These are phyloP conservation scores for Todiramphus chloris DNA, from an alignment of 2,113 vertebrate species.

Conservation along the genomic window DNA sequence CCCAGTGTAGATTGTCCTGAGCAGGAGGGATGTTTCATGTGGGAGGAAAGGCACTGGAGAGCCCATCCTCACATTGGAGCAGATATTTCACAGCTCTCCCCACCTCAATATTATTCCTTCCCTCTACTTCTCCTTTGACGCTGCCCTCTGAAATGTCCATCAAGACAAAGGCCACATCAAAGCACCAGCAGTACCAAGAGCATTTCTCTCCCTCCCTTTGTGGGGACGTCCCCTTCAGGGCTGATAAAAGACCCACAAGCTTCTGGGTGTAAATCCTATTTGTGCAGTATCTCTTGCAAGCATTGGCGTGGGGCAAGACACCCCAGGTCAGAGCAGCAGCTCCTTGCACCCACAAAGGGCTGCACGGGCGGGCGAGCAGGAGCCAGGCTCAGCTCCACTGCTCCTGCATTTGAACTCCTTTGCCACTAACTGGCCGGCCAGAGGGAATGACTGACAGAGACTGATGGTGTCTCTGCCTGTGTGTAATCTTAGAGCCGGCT, in stretches of 20 bases:
- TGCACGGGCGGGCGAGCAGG: accelerated
- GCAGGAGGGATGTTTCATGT: not conserved
- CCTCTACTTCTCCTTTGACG: not conserved
- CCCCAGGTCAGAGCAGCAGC: not conserved
- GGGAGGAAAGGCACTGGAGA: not conserved
- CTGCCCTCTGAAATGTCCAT: not conserved
- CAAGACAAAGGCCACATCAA: not conserved
- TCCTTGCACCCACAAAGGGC: not conserved
- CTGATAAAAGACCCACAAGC: not conserved
- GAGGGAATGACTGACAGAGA: constrained; percentile 58
- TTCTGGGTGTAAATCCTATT: accelerated
- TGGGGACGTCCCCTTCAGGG: not conserved
- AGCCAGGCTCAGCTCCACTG: not conserved
- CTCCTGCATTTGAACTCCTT: not conserved
- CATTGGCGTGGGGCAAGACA: accelerated
- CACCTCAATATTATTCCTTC: not conserved
- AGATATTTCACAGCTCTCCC: not conserved
- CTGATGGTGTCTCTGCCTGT: constrained; percentile 56
- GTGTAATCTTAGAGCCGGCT: constrained; percentile 49
- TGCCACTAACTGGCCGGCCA: not conserved
- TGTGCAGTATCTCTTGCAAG: not conserved
- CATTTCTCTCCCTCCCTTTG: not conserved
- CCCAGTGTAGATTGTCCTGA: not conserved
- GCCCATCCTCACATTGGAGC: not conserved
- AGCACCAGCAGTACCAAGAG: not conserved